Conservation (phyloP, 2,113 vertebrate genomes). For the Turnix velox region DNA sequence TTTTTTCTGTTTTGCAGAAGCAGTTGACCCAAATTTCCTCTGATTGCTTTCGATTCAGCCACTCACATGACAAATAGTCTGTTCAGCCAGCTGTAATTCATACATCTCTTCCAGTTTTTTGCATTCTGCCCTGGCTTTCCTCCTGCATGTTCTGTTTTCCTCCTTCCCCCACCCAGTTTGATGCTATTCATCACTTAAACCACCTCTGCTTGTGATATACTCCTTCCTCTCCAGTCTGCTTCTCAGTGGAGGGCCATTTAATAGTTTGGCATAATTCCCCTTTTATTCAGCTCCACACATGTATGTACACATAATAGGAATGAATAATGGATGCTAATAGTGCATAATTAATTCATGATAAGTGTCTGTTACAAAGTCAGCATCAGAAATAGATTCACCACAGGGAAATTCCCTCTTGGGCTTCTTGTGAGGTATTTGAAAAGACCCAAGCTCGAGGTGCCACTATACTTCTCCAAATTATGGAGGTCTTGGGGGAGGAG, state of each 20-base stretch:
- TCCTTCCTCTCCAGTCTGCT: neutral
- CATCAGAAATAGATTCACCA: neutral
- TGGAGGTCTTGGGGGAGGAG: fast-evolving
- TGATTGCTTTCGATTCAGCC: neutral
- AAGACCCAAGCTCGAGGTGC: neutral
- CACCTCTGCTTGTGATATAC: neutral
- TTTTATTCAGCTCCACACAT: neutral
- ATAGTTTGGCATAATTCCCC: neutral
- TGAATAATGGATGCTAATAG: neutral
- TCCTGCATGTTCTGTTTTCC: neutral
- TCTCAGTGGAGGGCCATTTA: neutral
- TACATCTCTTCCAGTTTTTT: neutral
- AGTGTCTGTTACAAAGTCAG: neutral
- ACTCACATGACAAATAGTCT: neutral
- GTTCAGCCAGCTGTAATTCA: neutral
- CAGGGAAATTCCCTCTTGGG: neutral
- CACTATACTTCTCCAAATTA: fast-evolving
- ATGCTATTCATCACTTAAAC: neutral
- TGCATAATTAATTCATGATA: neutral
- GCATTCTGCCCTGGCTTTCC: neutral
- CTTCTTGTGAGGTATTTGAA: neutral
- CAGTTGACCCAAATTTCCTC: neutral
- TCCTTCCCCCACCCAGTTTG: neutral
- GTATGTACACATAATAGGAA: neutral
- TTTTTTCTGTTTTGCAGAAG: neutral